phyloP scores from a whole-genome alignment of 2,797 vertebrate genomes.

The Anguilla megastoma region DNA sequence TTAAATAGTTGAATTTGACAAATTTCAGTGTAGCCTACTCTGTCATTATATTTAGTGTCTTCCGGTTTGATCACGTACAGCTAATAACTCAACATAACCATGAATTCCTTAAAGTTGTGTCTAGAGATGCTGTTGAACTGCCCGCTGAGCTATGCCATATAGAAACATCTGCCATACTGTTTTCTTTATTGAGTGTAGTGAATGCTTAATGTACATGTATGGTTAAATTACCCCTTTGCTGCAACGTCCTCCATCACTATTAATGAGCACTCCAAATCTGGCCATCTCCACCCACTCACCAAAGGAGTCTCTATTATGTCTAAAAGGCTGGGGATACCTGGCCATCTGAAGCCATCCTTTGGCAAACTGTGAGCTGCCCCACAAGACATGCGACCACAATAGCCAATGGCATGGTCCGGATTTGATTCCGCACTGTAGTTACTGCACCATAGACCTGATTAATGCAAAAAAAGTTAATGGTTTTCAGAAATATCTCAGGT shows the following conservation, averaged over 20 bases:
- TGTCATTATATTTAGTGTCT: not conserved
- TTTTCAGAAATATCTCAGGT: not conserved
- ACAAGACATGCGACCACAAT: not conserved
- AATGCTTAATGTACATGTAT: not conserved
- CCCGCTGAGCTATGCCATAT: not conserved
- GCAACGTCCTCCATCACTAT: not conserved
- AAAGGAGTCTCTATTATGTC: not conserved
- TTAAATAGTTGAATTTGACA: not conserved
- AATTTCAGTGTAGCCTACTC: not conserved
- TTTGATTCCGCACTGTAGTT: not conserved
- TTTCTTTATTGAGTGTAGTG: not conserved
- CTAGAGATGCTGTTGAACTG: not conserved
- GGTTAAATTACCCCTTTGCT: not conserved
- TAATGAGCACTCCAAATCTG: not conserved
- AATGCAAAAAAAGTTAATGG: not conserved
- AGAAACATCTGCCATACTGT: not conserved
- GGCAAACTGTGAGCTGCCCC: not conserved
- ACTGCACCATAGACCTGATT: not conserved
- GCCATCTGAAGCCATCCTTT: not conserved
- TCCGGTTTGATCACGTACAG: not conserved
- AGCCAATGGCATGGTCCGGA: not conserved
- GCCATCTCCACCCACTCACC: not conserved
- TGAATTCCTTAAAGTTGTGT: slow-evolving; percentile 2
- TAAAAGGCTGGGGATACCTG: not conserved
- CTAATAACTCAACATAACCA: slow-evolving; percentile 9